These are phyloP conservation scores for Lathronympha strigana DNA, from an alignment of 2,888 invertebrate genomes.

Conservation along the genomic window DNA sequence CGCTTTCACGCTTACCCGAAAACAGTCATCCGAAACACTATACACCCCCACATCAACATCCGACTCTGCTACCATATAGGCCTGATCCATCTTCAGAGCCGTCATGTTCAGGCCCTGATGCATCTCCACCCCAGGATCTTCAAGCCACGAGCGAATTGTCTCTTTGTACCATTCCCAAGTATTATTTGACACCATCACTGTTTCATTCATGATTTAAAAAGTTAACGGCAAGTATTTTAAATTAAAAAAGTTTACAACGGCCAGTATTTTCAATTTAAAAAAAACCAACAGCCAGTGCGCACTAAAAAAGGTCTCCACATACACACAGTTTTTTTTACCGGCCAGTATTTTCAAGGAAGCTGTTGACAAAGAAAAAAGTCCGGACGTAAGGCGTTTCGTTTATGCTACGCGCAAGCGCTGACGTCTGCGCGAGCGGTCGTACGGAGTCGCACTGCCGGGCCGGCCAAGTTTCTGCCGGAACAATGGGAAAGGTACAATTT, in stretches of 20 bases:
- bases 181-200: constrained; percentile 58
- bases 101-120: constrained; percentile 84
- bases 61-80: constrained; percentile 81
- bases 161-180: constrained; percentile 75
- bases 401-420: not conserved
- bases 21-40: constrained; percentile 88
- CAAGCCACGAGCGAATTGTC: constrained; percentile 82
- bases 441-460: constrained; percentile 27
- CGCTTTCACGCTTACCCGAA: constrained; percentile 82
- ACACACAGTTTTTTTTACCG: not conserved
- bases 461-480: no score
- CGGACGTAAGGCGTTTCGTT: not conserved
- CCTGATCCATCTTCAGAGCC: constrained; percentile 86
- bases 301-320: not conserved
- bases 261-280: not conserved
- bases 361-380: not conserved
- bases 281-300: not conserved
- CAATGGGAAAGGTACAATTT: no score
- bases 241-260: not conserved
- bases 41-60: constrained; percentile 83
- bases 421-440: constrained; percentile 23
- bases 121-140: constrained; percentile 79
- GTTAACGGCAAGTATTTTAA: not conserved
- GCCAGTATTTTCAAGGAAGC: constrained; percentile 6
- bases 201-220: constrained; percentile 62